phyloP scores from a whole-genome alignment of 2,797 vertebrate genomes.

The Hapalemur alaotrensis region DNA sequence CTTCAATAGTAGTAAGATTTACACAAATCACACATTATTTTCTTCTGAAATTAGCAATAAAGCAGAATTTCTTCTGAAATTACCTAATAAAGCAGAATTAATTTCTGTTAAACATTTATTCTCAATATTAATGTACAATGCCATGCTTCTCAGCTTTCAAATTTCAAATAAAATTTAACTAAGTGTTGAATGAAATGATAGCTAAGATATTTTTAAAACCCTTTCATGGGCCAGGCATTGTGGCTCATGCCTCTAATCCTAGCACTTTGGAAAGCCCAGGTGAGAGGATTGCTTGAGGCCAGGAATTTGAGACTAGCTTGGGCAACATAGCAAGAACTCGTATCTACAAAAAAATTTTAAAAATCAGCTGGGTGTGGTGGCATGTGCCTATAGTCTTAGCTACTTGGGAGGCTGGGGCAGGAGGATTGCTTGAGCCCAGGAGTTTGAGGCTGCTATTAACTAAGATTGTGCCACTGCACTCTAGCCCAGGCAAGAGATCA shows the following conservation, averaged over 20 bases:
- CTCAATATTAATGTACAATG: slow-evolving; percentile 41
- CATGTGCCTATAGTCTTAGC: neutral
- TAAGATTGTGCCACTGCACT: neutral
- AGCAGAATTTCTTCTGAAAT: neutral
- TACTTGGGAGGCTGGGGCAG: neutral
- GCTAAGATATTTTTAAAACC: slow-evolving; percentile 14
- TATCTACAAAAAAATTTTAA: neutral
- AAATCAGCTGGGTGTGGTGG: neutral
- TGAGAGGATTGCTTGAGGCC: neutral
- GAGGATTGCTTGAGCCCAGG: neutral
- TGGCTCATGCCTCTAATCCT: neutral
- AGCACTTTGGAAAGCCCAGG: neutral
- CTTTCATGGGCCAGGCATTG: too few relatives aligned
- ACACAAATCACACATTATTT: slow-evolving; percentile 46
- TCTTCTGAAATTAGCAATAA: slow-evolving; percentile 35
- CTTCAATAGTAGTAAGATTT: slow-evolving; percentile 16
- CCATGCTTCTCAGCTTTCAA: slow-evolving; percentile 37
- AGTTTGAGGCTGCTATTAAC: neutral
- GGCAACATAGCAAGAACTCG: neutral
- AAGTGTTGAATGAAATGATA: slow-evolving; percentile 31
- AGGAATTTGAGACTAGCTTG: neutral
- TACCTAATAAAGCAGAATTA: slow-evolving; percentile 29
- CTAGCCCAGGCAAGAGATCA: neutral
- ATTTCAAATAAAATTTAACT: slow-evolving; percentile 52
- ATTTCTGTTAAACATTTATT: slow-evolving; percentile 59